Conservation (phyloP, 2,797 vertebrate genomes). For the Falco columbarius region DNA sequence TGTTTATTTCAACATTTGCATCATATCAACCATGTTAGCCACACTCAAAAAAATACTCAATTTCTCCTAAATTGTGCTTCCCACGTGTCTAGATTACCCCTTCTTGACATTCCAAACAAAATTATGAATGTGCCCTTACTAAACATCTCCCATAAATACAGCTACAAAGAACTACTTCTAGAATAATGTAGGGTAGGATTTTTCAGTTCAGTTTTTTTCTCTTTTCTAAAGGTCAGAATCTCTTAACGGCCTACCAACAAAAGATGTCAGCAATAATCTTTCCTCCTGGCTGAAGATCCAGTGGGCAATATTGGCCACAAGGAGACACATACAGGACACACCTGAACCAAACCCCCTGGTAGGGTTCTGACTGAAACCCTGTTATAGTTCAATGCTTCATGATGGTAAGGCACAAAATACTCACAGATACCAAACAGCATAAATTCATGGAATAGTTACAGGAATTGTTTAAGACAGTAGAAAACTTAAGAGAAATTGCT, state of each 20-base stretch:
- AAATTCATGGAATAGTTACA: neutral
- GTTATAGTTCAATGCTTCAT: neutral
- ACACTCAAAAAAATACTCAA: rapidly evolving
- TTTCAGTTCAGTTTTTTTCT: neutral
- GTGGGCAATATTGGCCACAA: neutral
- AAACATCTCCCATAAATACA: neutral
- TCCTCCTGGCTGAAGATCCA: neutral
- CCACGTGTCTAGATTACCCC: rapidly evolving
- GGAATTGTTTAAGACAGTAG: neutral
- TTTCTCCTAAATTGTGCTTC: neutral
- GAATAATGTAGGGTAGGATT: neutral
- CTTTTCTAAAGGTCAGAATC: neutral
- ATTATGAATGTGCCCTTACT: neutral
- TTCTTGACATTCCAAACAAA: neutral
- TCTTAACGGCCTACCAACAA: neutral
- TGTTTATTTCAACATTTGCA: neutral
- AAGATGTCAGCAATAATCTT: neutral
- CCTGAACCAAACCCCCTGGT: neutral
- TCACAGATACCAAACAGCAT: neutral
- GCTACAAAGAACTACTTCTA: neutral
- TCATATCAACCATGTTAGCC: neutral
- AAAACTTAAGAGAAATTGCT: neutral
- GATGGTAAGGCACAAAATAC: neutral
- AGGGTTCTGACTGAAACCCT: neutral
- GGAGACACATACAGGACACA: neutral